Evolutionary conservation across 1,140 invertebrate species (phyloP).

Genomic region (Anthonomus grandis): DNA sequence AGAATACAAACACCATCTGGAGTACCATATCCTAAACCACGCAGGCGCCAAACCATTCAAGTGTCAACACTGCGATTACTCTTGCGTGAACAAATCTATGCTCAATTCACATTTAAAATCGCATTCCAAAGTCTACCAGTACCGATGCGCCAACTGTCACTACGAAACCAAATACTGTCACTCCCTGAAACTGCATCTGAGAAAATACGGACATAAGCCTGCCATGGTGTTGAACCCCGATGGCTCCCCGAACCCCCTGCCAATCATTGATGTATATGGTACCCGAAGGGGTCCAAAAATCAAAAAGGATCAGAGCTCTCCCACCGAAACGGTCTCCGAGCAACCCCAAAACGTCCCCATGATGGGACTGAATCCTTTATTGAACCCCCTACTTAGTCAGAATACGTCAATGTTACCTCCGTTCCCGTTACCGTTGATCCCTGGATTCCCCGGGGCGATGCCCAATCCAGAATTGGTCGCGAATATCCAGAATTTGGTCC

Average conservation of each 20-base stretch:
- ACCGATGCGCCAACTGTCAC: conserved; percentile 89
- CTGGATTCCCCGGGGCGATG: conserved; percentile 48
- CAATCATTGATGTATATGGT: conserved; percentile 88
- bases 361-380: conserved; percentile 30
- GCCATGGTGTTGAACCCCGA: conserved; percentile 84
- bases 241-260: conserved; percentile 79
- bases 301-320: conserved; percentile 49
- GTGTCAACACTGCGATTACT: conserved; percentile 87
- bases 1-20: conserved; percentile 97
- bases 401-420: conserved; percentile 25
- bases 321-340: not conserved
- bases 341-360: not conserved
- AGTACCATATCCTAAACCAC: conserved; percentile 95
- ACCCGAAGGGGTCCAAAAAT: conserved; percentile 79
- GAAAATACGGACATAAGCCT: conserved; percentile 87
- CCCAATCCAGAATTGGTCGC: conserved; percentile 35
- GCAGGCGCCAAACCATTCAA: conserved; percentile 95
- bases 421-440: conserved; percentile 37
- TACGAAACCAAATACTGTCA: conserved; percentile 99
- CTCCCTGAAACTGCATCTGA: conserved; percentile 91
- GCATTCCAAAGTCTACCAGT: conserved; percentile 96
- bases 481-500: conserved; percentile 13
- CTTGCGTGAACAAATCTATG: conserved; percentile 99
- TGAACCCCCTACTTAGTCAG: conserved; percentile 12
- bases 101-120: conserved; percentile 98